Evolutionary conservation across 1,140 invertebrate species (phyloP), one percentile per base, ranked within the genome.

Genomic region (Lethrus apterus): DNA sequence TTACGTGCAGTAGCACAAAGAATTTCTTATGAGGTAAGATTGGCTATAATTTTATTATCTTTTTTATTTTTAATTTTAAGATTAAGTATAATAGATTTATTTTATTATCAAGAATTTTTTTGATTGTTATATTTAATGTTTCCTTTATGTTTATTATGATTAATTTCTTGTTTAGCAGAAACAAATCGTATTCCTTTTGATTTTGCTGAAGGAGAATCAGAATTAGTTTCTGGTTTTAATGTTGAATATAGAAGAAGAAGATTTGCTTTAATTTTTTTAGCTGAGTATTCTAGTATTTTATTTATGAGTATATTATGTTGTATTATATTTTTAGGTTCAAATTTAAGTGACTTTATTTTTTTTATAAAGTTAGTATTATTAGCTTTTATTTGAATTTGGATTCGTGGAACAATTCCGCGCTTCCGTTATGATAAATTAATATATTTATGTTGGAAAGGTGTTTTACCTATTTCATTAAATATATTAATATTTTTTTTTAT

Each of bases 161-260:
- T 80, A 56, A 62, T 70, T 55, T 77, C 74, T 52, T 70, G 67
- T 53, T 70, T 84, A 64, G 79, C 78, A 36, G 81, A 85, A 65
- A 79, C 75, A 57, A 84, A 84, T 75, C 82, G 80, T 0, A 76
- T 77, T 59, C 80, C 80, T 49, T 84, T 84, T 81, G 82, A 86
- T 81, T 84, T 86, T 75, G 72, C 78, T 56, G 81, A 85, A 58
- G 78, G 79, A 0, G 80, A 86, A 62, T 81, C 75, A 33, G 81
- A 86, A 63, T 74, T 85, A 71, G 78, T 85, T 56, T 86, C 78
- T 19, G 81, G 81, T 5, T 86, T 81, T 82, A 84, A 85, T 77
- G 67, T 78, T 61, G 81, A 85, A 55, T 84, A 81, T 73, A 71
- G 72, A 69, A 73, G 73, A 62, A 70, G 71, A 0, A 66, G 65